These are phyloP conservation scores for Actinostola sp. DNA, from an alignment of 92 coral and sea anemone genomes.

Conservation along the genomic window DNA sequence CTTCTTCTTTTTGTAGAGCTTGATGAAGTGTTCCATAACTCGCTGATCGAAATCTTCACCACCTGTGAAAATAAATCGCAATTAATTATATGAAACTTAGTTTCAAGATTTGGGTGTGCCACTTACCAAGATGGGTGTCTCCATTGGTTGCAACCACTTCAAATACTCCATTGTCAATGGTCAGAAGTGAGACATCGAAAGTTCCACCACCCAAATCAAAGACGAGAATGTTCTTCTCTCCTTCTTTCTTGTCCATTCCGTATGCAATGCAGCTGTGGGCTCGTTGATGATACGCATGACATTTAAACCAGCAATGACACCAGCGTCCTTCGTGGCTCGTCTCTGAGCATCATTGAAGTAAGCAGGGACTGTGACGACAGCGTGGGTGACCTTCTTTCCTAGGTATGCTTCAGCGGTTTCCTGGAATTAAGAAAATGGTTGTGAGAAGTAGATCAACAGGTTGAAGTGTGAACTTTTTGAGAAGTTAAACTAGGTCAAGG, in stretches of 20 bases:
- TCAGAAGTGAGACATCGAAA: slow-evolving; percentile 94
- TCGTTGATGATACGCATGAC: slow-evolving; percentile 98
- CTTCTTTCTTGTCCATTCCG: slow-evolving; percentile 97
- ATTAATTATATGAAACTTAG: background rate
- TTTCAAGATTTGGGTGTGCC: background rate
- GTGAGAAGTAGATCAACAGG: background rate
- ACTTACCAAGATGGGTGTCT: slow-evolving; percentile 97
- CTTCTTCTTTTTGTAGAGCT: slow-evolving; percentile 97
- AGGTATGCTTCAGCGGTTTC: slow-evolving; percentile 99
- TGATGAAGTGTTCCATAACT: slow-evolving; percentile 96
- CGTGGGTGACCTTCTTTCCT: slow-evolving; percentile 98
- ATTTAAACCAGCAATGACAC: slow-evolving; percentile 87
- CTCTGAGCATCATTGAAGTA: slow-evolving; percentile 99
- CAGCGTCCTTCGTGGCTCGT: slow-evolving; percentile 98
- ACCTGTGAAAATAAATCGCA: slow-evolving; percentile 54
- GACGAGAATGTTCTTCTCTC: slow-evolving; percentile 96
- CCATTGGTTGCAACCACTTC: slow-evolving; percentile 98
- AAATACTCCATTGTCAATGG: slow-evolving; percentile 97
- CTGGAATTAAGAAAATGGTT: slow-evolving; percentile 34
- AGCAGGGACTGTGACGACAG: slow-evolving; percentile 99
- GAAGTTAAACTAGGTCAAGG: background rate
- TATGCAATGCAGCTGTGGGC: slow-evolving; percentile 99
- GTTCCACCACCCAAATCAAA: slow-evolving; percentile 99
- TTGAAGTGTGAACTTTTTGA: background rate
- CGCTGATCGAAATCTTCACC: slow-evolving; percentile 99